These are phyloP conservation scores for Tetramorium simillimum DNA, from an alignment of 1,140 invertebrate genomes.

Conservation along the genomic window DNA sequence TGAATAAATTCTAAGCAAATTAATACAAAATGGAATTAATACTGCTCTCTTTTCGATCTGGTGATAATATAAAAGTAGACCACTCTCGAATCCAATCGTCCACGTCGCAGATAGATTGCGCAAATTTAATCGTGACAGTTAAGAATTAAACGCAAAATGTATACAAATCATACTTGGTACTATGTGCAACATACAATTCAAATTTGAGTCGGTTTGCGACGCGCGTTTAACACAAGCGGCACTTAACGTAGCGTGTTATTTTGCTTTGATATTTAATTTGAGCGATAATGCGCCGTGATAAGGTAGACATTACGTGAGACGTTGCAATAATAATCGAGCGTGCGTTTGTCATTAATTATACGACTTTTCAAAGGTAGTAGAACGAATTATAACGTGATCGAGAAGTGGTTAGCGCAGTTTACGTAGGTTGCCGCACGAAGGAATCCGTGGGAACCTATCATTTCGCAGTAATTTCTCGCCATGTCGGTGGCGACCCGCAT, in stretches of 20 bases:
- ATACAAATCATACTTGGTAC: neutral
- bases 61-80: neutral
- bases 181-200: neutral
- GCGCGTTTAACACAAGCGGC: neutral
- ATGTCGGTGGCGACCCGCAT: constrained; percentile 49
- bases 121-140: constrained; percentile 3
- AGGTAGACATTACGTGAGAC: constrained; percentile 44
- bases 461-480: constrained; percentile 64
- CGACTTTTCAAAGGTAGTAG: constrained; percentile 47
- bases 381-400: constrained; percentile 55
- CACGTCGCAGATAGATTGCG: neutral
- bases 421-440: constrained; percentile 51
- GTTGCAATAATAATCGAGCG: constrained; percentile 47
- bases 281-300: constrained; percentile 52
- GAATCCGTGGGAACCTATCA: constrained; percentile 60
- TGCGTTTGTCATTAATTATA: constrained; percentile 58
- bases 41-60: neutral
- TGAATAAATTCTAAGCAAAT: neutral
- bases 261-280: constrained; percentile 48
- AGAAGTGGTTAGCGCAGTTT: constrained; percentile 46
- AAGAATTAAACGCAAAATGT: neutral
- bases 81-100: neutral
- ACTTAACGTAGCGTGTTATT: constrained; percentile 26
- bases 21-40: neutral
- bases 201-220: constrained; percentile 14